These are phyloP conservation scores for Platorchestia sp. DNA, from an alignment of 1,140 invertebrate genomes.

Conservation along the genomic window DNA sequence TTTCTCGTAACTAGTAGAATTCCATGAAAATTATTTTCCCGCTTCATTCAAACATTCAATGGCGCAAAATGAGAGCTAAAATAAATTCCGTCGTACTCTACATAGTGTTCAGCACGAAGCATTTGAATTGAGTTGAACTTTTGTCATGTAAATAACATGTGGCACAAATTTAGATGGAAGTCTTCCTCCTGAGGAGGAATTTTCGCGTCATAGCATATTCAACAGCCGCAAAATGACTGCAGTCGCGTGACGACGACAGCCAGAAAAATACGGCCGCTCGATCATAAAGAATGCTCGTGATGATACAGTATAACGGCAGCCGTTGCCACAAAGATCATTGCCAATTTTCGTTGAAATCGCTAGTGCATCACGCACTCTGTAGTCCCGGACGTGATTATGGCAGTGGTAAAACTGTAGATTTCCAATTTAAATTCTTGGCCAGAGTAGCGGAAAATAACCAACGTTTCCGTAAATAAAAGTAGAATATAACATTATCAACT, in stretches of 20 bases:
- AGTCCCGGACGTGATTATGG: not conserved
- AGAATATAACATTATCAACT: not conserved
- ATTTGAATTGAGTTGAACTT: not conserved
- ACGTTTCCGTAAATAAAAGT: not conserved
- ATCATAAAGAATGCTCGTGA: not conserved
- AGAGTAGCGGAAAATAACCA: not conserved
- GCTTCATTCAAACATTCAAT: not conserved
- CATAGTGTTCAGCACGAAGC: not conserved
- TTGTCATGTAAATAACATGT: not conserved
- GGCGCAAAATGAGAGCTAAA: not conserved
- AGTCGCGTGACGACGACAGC: not conserved
- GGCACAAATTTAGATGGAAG: not conserved
- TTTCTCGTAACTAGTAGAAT: not conserved
- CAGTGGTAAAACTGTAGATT: not conserved
- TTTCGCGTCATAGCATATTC: not conserved
- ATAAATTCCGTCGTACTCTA: not conserved
- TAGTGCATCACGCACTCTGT: not conserved
- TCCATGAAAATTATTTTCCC: not conserved
- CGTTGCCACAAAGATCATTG: not conserved
- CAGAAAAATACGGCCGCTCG: not conserved
- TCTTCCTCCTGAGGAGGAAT: not conserved
- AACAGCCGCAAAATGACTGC: not conserved
- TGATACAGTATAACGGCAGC: not conserved
- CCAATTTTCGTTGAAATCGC: not conserved
- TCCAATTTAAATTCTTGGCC: not conserved